Base-by-base conservation (phyloP, 2,888 invertebrate species). In the Eupithecia inturbata region DNA sequence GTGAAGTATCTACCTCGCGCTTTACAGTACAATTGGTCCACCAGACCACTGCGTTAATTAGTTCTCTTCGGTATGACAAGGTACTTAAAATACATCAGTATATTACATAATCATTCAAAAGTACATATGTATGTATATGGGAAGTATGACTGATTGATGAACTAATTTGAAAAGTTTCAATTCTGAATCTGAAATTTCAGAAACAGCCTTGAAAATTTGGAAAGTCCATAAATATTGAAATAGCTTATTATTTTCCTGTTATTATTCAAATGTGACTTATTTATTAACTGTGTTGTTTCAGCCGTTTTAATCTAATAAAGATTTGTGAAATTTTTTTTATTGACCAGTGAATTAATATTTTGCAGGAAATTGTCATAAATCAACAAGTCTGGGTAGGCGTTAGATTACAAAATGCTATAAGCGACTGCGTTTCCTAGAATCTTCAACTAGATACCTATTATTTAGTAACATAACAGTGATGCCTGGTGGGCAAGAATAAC, bases 371-470 rank as follows among this genome's bases (percentile, higher is more conserved):
- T 45, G 16, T 60, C 31, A 62, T 28, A 28, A 39, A n/a, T 57
- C 57, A 45, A 45, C 26, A 53, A 33, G 45, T 28, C 31, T 45
- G 66, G 57, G 22, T 36, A 68, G 66, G 71, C 57, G 26, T 66
- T 33, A 69, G 71, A 67, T 68, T 74, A 53, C 53, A 36, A 62
- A 64, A 49, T 39, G 28, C 33, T 14, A 7, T 67, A 60, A n/a
- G 31, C 66, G 68, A 49, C 72, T 70, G 64, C 67, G 57, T 69
- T 78, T 79, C 77, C 53, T 60, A 69, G 76, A 77, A 79, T 57
- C 31, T 49, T 72, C 67, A 77, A 75, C 75, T 67, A 74, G 73
- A 69, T 63, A 69, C 64, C n/a, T 76, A 67, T 28, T 62, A 19
- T 33, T 64, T 31, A 63, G n/a, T n/a, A n/a, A n/a, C n/a, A n/a